Evolutionary conservation across 2,888 invertebrate genomes (phyloP), one percentile per base, ranked within the genome.

Genomic region (Drosophila robusta): DNA sequence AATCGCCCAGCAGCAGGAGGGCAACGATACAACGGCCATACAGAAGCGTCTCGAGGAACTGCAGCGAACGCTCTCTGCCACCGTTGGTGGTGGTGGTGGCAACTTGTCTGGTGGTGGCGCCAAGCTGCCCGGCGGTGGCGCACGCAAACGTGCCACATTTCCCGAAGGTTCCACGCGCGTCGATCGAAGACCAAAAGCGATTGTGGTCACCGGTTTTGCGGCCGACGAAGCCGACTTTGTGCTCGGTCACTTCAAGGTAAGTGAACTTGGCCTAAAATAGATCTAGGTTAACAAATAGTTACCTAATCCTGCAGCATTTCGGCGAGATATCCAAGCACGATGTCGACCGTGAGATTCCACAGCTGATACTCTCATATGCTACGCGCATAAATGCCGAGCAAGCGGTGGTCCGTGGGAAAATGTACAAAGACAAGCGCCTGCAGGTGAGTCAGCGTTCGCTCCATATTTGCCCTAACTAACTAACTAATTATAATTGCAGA

Each of bases 131-230:
- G 72, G 63, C 4, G 78, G 76, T 34, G 88, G 76, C 24, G 75
- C 80, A 52, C 89, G 91, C 6, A 85, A 89, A 49, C 89, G 92
- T 47, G 69, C 90, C 24, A 90, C 90, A 32, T 90, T 87, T 66
- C 91, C 91, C 2, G 91, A 90, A 26, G 92, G 92, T 0, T 90
- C 92, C 0, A 92, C 92, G 3, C 91, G 96, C 11, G 95, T 97
- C 39, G 98, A 98, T 93, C 96, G 98, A 79, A 93, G 98, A 61
- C 97, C 98, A 1, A 95, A 96, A 3, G 95, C 97, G 67, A 93
- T 98, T 62, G 94, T 97, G 67, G 95, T 98, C 50, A 96, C 97
- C 5, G 98, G 98, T 14, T 98, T 98, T 92, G 95, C 96, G 85
- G 94, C 94, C 11, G 97, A 97, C 70, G 98, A 98, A 81, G 94